Percentiles rank a stretch among this genome's conserved stretches.
These are phyloP conservation scores for Agelastica alni DNA, from an alignment of 2,888 invertebrate species.

Conservation along the genomic window DNA sequence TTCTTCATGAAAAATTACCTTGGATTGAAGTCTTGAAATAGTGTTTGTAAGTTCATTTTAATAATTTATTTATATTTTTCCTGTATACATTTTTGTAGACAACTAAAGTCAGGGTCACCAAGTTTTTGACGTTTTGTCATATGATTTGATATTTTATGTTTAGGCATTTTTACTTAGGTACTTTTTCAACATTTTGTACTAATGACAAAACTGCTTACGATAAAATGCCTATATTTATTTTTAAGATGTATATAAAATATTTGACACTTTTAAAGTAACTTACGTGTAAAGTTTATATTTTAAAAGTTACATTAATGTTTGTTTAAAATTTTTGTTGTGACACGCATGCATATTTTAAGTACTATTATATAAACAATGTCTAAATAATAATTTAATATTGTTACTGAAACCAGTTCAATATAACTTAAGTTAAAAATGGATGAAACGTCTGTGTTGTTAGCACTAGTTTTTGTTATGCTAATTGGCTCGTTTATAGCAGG, in stretches of 20 bases:
- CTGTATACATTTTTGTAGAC: slow-evolving; percentile 22
- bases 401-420: slow-evolving; percentile 38
- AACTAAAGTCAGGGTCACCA: slow-evolving; percentile 7
- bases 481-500: slow-evolving; percentile 95
- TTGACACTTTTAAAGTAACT: not conserved
- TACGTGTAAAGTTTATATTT: slow-evolving; percentile 22
- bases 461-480: slow-evolving; percentile 90
- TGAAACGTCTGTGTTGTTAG: slow-evolving; percentile 79
- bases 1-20: slow-evolving; percentile 63
- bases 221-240: too few species aligned
- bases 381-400: slow-evolving; percentile 27
- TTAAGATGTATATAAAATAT: too few species aligned
- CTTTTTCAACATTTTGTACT: too few species aligned
- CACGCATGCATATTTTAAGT: slow-evolving; percentile 44
- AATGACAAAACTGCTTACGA: too few species aligned
- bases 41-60: slow-evolving; percentile 82
- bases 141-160: not conserved
- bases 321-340: slow-evolving; percentile 30
- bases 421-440: slow-evolving; percentile 64
- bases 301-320: slow-evolving; percentile 11
- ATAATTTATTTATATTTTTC: slow-evolving; percentile 33
- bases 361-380: slow-evolving; percentile 26
- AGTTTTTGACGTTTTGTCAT: slow-evolving; percentile 11
- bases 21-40: slow-evolving; percentile 91
- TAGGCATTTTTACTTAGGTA: too few species aligned